phyloP scores from a whole-genome alignment of 2,888 invertebrate genomes.

The Nemurella pictetii region DNA sequence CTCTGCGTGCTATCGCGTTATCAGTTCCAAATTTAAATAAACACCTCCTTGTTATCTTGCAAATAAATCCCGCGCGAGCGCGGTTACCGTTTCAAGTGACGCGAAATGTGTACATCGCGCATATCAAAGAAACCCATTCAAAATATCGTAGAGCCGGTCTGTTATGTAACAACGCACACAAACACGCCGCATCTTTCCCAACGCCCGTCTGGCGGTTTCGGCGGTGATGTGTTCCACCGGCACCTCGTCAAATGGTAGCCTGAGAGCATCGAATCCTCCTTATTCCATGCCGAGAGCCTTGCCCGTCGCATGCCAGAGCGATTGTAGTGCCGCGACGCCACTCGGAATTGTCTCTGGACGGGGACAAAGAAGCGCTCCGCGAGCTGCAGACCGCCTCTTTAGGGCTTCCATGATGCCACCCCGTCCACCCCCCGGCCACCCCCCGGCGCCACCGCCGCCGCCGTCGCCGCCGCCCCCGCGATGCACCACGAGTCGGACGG shows the following conservation, averaged over 20 bases:
- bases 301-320: no score
- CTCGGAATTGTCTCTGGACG: neutral
- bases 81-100: neutral
- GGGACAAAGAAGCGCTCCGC: neutral
- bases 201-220: no score
- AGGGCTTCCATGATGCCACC: neutral
- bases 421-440: neutral
- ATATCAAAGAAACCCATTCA: no score
- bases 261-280: no score
- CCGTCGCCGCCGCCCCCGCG: neutral
- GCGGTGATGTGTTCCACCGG: no score
- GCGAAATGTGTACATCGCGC: neutral
- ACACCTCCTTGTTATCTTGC: neutral
- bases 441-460: neutral
- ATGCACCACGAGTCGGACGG: neutral
- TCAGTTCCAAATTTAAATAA: neutral
- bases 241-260: no score
- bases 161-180: no score
- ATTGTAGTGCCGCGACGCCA: neutral
- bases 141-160: no score
- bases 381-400: neutral
- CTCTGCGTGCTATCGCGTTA: no score
- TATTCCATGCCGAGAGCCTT: no score
- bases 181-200: neutral
- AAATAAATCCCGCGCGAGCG: neutral